Conservation (phyloP, 2,797 vertebrate species). For the Catamblyrhynchus diadema region DNA sequence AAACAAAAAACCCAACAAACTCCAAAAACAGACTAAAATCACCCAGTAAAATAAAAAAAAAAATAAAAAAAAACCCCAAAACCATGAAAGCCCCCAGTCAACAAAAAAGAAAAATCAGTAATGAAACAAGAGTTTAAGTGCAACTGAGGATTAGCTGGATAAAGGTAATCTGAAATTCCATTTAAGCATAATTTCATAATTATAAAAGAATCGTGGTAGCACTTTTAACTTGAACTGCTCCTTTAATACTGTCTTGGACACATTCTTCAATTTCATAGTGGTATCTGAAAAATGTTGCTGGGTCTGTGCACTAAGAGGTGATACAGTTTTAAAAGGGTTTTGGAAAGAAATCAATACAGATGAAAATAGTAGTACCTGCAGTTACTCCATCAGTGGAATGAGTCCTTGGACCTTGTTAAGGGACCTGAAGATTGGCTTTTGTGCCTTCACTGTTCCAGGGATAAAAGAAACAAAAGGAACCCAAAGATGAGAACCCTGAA, state of each 20-base stretch:
- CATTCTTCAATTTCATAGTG: neutral
- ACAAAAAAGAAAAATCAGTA: neutral
- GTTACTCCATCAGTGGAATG: neutral
- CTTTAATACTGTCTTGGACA: neutral
- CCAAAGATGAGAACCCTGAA: neutral
- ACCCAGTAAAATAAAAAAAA: no score
- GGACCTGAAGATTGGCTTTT: neutral
- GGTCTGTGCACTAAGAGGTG: neutral
- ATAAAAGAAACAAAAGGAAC: neutral
- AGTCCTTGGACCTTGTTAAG: neutral
- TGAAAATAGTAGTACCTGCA: neutral
- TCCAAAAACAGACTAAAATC: rapidly evolving
- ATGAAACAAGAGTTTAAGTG: neutral
- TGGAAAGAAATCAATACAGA: neutral
- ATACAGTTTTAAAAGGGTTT: neutral
- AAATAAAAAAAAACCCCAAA: rapidly evolving
- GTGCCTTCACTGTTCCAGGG: neutral
- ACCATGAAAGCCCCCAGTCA: rapidly evolving
- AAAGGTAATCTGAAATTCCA: neutral
- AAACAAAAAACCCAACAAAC: neutral
- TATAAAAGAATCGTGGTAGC: neutral
- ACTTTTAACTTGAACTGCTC: neutral
- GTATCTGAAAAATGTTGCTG: neutral
- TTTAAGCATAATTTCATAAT: neutral
- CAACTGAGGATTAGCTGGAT: neutral